Percentiles rank a stretch among this genome's conserved stretches.
Evolutionary conservation across 1,140 invertebrate species (phyloP).

Genomic region (Acyrthosiphon pisum): DNA sequence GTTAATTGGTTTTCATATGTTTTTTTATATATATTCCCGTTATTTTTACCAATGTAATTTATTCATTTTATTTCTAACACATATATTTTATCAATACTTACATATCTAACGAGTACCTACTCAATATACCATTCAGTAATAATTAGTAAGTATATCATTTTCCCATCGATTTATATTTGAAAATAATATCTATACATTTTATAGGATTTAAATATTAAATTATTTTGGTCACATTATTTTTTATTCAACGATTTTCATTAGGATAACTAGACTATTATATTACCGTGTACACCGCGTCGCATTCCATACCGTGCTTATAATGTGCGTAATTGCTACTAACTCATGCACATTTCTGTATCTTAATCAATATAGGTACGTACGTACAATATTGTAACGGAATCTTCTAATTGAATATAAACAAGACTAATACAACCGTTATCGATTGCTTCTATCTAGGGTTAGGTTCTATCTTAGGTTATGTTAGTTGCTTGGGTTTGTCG

Average conservation of each 20-base stretch:
- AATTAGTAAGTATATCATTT: not conserved
- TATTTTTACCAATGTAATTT: not conserved
- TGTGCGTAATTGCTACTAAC: not conserved
- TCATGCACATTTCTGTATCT: not conserved
- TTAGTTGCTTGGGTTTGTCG: not conserved
- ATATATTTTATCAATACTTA: not conserved
- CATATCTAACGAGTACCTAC: not conserved
- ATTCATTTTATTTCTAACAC: not conserved
- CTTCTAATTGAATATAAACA: slow-evolving; percentile 13
- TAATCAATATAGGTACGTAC: not conserved
- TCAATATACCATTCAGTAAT: not conserved
- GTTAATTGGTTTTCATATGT: not conserved
- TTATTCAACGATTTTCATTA: not conserved
- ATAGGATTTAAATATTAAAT: not conserved
- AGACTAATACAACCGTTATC: slow-evolving; percentile 31
- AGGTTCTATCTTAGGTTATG: slow-evolving; percentile 25
- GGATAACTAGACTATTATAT: not conserved
- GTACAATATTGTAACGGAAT: slow-evolving; percentile 18
- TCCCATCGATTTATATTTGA: not conserved
- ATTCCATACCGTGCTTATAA: not conserved
- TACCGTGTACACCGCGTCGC: not conserved
- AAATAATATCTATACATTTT: not conserved
- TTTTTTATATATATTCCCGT: not conserved
- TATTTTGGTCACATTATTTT: not conserved
- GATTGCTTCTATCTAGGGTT: slow-evolving; percentile 23